Evolutionary conservation across 1,140 invertebrate species (phyloP).

Genomic region (Anoplolepis gracilipes): DNA sequence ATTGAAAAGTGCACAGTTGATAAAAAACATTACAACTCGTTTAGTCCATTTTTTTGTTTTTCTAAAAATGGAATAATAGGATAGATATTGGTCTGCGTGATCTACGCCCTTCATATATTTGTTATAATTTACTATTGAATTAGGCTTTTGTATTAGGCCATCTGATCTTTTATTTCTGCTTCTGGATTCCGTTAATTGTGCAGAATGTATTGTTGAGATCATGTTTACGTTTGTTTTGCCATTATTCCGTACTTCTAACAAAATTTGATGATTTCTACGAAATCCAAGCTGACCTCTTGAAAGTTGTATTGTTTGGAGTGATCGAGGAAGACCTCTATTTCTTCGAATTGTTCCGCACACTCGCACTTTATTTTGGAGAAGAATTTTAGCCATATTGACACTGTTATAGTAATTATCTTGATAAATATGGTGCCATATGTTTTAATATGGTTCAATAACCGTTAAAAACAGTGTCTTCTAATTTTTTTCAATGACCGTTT

Average conservation of each 20-base stretch:
- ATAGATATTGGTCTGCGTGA: constrained; percentile 52
- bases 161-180: constrained; percentile 32
- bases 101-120: constrained; percentile 56
- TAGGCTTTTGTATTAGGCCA: constrained; percentile 31
- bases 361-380: constrained; percentile 10
- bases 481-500: no score
- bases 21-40: constrained; percentile 30
- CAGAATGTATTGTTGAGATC: constrained; percentile 53
- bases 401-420: constrained; percentile 44
- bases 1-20: background rate
- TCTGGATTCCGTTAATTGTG: constrained; percentile 43
- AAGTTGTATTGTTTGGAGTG: constrained; percentile 18
- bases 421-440: constrained; percentile 45
- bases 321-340: constrained; percentile 16
- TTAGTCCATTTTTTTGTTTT: constrained; percentile 57
- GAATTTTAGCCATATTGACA: background rate
- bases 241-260: constrained; percentile 60
- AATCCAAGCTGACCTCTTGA: background rate
- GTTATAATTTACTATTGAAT: constrained; percentile 32
- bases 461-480: no score
- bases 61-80: constrained; percentile 50
- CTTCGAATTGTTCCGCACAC: constrained; percentile 12
- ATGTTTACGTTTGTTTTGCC: constrained; percentile 51
- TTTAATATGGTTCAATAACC: constrained; percentile 59
- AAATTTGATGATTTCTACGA: constrained; percentile 38